Evolutionary conservation across 2,113 vertebrate species (phyloP).

Genomic region (Grantiella picta): DNA sequence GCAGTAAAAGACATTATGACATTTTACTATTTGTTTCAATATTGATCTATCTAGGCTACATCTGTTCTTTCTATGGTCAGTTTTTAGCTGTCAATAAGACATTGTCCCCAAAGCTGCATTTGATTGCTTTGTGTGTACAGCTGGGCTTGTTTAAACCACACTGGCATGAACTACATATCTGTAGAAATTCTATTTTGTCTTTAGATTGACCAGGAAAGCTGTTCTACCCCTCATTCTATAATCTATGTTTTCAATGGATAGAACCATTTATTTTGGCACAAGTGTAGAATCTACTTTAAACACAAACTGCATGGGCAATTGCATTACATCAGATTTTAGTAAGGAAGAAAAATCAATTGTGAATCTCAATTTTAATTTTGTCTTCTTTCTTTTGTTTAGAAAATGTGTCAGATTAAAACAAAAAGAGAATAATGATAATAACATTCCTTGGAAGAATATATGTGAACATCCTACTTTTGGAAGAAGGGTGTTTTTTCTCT

Average conservation of each 20-base stretch:
- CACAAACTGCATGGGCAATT: neutral
- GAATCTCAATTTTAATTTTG: neutral
- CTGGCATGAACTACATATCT: neutral
- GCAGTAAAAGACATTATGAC: neutral
- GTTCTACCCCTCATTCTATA: neutral
- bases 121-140: conserved; percentile 36
- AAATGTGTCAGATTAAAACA: neutral
- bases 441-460: neutral
- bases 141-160: conserved; percentile 2
- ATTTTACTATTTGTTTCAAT: conserved; percentile 3
- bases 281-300: neutral
- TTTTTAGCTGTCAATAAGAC: conserved; percentile 3
- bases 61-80: neutral
- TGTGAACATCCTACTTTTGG: neutral
- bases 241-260: neutral
- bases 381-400: neutral
- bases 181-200: conserved; percentile 12
- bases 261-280: conserved; percentile 1
- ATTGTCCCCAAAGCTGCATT: neutral
- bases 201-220: neutral
- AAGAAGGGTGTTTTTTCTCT: accelerated
- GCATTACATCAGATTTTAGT: neutral
- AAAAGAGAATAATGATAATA: neutral
- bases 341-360: neutral
- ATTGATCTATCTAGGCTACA: neutral